Conservation (phyloP, 30 jellyfish, hydroid and myxozoan species). For the Aurelia coerulea region DNA sequence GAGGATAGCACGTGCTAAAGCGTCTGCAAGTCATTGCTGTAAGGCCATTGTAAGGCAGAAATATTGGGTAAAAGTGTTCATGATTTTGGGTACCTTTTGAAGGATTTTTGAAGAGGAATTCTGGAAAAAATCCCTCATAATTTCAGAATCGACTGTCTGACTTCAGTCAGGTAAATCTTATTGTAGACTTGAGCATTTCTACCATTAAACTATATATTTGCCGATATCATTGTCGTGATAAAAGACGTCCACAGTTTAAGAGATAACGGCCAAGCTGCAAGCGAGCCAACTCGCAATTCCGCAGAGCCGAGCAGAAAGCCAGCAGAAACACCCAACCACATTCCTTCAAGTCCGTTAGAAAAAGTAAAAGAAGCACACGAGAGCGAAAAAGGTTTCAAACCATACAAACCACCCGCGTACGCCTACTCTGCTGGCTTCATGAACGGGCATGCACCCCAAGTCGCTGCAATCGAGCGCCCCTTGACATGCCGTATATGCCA, state of each 20-base stretch:
- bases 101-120: too few species aligned
- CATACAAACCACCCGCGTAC: constrained; percentile 49
- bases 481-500: constrained; percentile 68
- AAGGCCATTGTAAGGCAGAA: too few species aligned
- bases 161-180: too few species aligned
- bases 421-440: constrained; percentile 22
- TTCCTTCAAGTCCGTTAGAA: neutral
- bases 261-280: constrained; percentile 36
- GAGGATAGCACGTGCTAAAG: too few species aligned
- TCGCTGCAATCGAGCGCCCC: constrained; percentile 58
- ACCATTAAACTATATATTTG: too few species aligned
- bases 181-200: too few species aligned
- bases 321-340: constrained; percentile 8
- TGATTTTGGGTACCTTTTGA: too few species aligned
- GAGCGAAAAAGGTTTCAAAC: constrained; percentile 56
- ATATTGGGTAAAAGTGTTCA: too few species aligned
- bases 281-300: constrained; percentile 10
- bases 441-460: constrained; percentile 61
- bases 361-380: constrained; percentile 15
- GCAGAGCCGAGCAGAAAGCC: constrained; percentile 31
- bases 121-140: too few species aligned
- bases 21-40: too few species aligned
- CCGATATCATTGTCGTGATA: too few species aligned
- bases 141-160: too few species aligned
- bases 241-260: constrained; percentile 74